A percentile compares a stretch with the other conserved stretches of the same genome.
phyloP scores from a whole-genome alignment of 2,888 invertebrate species.

The Lumbricus terrestris region DNA sequence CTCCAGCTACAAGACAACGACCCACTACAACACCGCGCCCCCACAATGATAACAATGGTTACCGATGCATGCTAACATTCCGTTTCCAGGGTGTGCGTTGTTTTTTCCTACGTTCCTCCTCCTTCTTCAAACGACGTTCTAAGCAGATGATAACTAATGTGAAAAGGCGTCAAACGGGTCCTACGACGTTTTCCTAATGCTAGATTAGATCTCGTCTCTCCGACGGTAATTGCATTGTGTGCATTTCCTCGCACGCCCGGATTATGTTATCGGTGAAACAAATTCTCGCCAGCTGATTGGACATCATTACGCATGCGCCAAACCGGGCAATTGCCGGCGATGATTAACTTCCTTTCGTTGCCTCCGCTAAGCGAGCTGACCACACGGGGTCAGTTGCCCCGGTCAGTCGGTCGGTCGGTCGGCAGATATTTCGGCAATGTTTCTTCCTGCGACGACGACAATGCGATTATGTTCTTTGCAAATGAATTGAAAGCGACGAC shows the following conservation, averaged over 20 bases:
- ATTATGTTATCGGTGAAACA: neutral
- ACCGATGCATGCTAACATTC: neutral
- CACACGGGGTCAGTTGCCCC: neutral
- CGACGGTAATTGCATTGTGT: neutral
- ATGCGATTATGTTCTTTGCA: neutral
- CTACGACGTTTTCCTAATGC: neutral
- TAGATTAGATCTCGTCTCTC: neutral
- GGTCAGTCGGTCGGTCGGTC: neutral
- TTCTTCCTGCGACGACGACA: neutral
- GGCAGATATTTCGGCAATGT: neutral
- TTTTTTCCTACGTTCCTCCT: neutral
- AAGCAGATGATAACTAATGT: neutral
- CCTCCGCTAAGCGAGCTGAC: neutral
- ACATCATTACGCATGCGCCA: conserved; percentile 3
- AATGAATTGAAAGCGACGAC: neutral
- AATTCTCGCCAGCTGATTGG: conserved; percentile 3
- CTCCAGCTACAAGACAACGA: no score
- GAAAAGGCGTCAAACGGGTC: neutral
- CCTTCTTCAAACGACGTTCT: neutral
- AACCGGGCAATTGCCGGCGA: neutral
- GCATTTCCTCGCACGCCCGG: neutral
- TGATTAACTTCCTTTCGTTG: neutral
- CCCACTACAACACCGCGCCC: no score
- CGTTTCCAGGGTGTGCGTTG: neutral
- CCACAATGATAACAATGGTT: no score